Evolutionary conservation across 2,888 invertebrate species (phyloP), one percentile per base, ranked within the genome.

Genomic region (Amitus sp.): DNA sequence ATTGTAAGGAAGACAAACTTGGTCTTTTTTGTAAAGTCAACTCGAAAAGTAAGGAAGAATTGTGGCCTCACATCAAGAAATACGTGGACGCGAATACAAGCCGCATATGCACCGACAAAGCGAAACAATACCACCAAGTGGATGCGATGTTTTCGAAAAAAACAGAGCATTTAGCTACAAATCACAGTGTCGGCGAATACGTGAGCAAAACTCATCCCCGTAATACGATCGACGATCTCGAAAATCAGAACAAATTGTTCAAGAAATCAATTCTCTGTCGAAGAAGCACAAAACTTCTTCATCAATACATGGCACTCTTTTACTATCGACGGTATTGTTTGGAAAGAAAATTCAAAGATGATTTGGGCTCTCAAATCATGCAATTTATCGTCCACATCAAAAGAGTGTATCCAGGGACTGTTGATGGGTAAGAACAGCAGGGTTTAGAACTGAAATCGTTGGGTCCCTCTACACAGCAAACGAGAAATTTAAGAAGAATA

Each of bases 321-420:
- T 28, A 39, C 17, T 19, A 49, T 49, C 18, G 39, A 12, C 39
- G 18, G 3, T n/a, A 39, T 39, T 17, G 17, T 10, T n/a, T 39
- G 6, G 39, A 39, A 12, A 13, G 13, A 3, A 2, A 9, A 3
- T 39, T 15, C 18, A 39, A 15, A 17, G 17, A 39, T 2, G 39
- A 39, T 17, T 39, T 39, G 10, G 39, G 39, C 3, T 39, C 39
- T 6, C 61, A 52, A 37, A 65, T 65, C 7, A 62, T 59, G 55
- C 48, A 46, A 27, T 59, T 54, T 39, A 50, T 62, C 45, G 19
- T 55, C 28, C 61, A 65, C 28, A 47, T 58, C 3, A 62, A 61
- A 18, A 47, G 43, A 45, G 56, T 62, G 2, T 65, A 62, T 47
- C 51, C 62, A 6, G 56, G 52, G 0, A 13, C 20, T n/a, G 61